Evolutionary conservation across 2,113 vertebrate species (phyloP).

Genomic region (Alaudala cheleensis): DNA sequence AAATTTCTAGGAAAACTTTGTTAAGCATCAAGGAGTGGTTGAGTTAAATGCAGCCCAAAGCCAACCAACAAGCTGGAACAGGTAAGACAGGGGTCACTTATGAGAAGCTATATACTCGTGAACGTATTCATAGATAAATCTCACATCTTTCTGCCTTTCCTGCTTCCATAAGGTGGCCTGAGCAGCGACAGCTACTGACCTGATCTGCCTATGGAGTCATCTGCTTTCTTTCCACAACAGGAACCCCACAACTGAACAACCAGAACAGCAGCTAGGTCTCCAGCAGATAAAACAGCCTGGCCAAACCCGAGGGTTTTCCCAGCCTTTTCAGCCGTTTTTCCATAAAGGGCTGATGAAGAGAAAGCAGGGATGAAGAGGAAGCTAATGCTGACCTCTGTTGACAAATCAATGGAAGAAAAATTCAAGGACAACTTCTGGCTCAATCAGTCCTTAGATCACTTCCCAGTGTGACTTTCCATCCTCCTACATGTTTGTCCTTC

Average conservation of each 20-base stretch:
- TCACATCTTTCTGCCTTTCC: background rate
- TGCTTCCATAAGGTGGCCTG: background rate
- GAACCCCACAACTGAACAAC: background rate
- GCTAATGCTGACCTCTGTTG: slow-evolving; percentile 67
- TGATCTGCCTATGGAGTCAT: rapidly evolving
- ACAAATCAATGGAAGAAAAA: slow-evolving; percentile 54
- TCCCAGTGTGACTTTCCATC: background rate
- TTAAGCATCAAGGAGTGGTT: background rate
- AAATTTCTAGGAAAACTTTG: background rate
- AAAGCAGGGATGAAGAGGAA: slow-evolving; percentile 26
- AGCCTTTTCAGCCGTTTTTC: background rate
- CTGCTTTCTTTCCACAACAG: background rate
- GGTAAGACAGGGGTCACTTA: background rate
- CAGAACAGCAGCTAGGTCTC: background rate
- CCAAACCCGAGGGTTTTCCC: background rate
- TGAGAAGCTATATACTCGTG: background rate
- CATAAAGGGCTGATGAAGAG: background rate
- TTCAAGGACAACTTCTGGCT: background rate
- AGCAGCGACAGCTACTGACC: background rate
- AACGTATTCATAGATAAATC: background rate
- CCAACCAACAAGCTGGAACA: background rate
- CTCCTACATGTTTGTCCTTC: background rate
- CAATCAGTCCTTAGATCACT: background rate
- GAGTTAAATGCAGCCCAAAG: background rate
- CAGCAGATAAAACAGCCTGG: background rate